Percentiles rank a stretch among this genome's conserved stretches.
These are phyloP conservation scores for Rhinichthys klamathensis DNA, from an alignment of 2,113 vertebrate genomes.

Conservation along the genomic window DNA sequence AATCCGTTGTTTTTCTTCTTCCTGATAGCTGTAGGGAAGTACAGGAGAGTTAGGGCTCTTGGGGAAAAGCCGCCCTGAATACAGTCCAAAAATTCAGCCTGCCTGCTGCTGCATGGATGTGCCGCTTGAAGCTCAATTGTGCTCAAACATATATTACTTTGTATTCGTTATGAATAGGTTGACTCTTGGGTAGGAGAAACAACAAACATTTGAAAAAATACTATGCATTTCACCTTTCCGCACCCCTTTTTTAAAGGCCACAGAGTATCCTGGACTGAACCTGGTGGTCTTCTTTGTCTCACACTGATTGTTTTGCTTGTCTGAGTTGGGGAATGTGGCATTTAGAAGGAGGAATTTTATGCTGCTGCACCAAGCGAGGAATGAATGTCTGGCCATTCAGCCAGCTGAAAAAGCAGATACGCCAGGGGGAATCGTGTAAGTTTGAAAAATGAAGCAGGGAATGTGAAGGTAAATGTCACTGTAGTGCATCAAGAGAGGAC, in stretches of 20 bases:
- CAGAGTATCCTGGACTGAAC: neutral
- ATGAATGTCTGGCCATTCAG: conserved; percentile 1
- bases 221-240: neutral
- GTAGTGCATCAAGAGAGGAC: conserved; percentile 27
- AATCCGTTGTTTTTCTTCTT: too few relatives aligned
- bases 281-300: conserved; percentile 18
- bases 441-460: conserved; percentile 43
- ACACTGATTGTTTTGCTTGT: conserved; percentile 23
- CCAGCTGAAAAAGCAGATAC: neutral
- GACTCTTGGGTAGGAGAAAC: neutral
- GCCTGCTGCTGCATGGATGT: neutral
- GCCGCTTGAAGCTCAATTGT: conserved; percentile 8
- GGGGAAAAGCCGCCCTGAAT: neutral
- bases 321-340: conserved; percentile 27
- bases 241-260: neutral
- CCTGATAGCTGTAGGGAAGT: neutral
- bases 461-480: conserved; percentile 39
- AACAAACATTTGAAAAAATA: neutral
- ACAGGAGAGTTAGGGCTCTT: neutral
- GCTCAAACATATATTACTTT: neutral
- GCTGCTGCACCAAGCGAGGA: neutral
- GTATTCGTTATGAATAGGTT: neutral
- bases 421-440: conserved; percentile 16
- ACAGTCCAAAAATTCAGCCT: conserved; percentile 5
- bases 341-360: conserved; percentile 36